Conservation (phyloP, 2,113 vertebrate genomes). For the Loxodonta africana region DNA sequence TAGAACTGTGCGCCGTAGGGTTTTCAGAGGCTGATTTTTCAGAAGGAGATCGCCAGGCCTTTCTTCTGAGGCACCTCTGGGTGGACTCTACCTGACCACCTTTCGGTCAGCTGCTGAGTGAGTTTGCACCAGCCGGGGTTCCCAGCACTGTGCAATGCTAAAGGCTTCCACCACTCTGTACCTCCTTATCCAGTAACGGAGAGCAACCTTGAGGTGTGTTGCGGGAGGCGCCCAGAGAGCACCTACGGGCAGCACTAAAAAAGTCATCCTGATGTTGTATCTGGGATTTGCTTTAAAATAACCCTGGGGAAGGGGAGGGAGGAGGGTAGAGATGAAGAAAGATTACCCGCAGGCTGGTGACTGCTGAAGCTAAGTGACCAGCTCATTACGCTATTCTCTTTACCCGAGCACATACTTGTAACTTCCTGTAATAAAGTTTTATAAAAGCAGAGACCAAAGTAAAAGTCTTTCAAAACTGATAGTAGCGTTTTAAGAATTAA, state of each 20-base stretch:
- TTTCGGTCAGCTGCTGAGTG: background rate
- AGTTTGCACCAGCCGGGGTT: background rate
- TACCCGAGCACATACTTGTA: background rate
- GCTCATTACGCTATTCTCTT: background rate
- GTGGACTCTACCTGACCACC: background rate
- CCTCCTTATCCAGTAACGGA: background rate
- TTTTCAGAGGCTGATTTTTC: background rate
- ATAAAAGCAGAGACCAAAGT: background rate
- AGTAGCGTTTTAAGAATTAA: constrained; percentile 27
- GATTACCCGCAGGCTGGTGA: background rate
- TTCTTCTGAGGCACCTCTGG: background rate
- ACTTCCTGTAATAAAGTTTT: background rate
- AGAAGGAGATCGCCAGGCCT: background rate
- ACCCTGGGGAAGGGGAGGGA: background rate
- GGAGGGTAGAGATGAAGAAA: rapidly evolving
- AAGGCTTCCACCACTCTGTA: background rate
- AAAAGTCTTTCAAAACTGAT: background rate
- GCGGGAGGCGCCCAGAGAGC: too few species aligned
- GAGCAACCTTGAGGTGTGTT: background rate
- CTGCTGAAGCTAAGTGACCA: background rate
- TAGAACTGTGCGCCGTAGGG: background rate
- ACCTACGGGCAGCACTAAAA: background rate
- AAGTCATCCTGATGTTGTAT: background rate
- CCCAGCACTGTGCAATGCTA: background rate
- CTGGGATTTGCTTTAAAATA: constrained; percentile 31